A percentile compares a stretch with the other conserved stretches of the same genome.
phyloP scores from a whole-genome alignment of 2,797 vertebrate genomes.

The Sebastes baramenuke region DNA sequence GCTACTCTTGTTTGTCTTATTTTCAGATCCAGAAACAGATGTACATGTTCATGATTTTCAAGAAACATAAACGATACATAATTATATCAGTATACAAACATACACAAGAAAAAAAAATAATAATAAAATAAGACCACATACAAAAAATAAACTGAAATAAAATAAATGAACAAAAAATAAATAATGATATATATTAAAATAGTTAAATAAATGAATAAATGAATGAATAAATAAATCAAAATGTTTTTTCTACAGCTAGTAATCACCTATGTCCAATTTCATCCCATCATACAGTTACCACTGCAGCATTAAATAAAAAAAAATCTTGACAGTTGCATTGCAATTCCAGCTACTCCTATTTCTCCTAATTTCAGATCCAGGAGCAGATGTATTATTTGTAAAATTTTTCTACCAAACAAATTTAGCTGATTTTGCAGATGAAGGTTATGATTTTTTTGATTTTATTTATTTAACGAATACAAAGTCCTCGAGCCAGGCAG shows the following conservation, averaged over 20 bases:
- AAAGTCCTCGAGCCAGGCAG: not conserved
- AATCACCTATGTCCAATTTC: no score
- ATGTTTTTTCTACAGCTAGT: no score
- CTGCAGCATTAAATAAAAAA: no score
- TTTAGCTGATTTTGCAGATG: not conserved
- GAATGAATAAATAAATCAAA: no score
- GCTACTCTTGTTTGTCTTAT: not conserved
- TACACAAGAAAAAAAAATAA: not conserved
- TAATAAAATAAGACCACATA: not conserved
- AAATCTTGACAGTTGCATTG: no score
- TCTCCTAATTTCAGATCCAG: not conserved
- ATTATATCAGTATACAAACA: not conserved
- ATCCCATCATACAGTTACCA: no score
- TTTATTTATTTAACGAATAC: not conserved
- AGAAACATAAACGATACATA: no score
- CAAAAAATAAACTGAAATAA: not conserved
- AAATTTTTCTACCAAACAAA: not conserved
- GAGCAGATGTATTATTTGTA: not conserved
- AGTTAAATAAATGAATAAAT: no score
- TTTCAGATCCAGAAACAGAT: not conserved
- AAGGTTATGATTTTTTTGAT: not conserved
- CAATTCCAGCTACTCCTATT: not conserved
- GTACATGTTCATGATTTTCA: not conserved
- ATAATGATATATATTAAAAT: no score
- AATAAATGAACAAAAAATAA: no score